Evolutionary conservation across 2,113 vertebrate genomes (phyloP).

Genomic region (Aptenodytes patagonicus): DNA sequence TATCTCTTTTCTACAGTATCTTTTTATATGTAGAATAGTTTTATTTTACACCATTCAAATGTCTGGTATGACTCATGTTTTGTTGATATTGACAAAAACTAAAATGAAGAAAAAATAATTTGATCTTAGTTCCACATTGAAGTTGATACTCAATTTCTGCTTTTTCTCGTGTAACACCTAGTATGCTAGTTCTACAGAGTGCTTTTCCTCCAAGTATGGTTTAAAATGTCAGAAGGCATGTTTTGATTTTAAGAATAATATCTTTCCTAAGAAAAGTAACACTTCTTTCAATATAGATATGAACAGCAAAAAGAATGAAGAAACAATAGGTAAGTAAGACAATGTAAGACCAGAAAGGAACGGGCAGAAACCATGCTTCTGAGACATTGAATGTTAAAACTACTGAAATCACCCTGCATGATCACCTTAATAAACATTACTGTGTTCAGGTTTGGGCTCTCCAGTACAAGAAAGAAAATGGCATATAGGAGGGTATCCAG

Average conservation of each 20-base stretch:
- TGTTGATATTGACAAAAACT: background rate
- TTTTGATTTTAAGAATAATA: background rate
- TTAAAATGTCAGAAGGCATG: background rate
- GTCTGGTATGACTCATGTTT: background rate
- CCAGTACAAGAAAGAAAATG: background rate
- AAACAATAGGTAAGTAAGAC: background rate
- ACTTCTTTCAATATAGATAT: background rate
- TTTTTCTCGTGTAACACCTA: background rate
- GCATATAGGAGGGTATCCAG: background rate
- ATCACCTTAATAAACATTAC: background rate
- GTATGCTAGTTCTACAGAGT: background rate
- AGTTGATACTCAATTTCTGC: background rate
- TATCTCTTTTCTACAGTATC: background rate
- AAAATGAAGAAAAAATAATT: background rate
- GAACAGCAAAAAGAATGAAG: background rate
- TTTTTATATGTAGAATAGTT: background rate
- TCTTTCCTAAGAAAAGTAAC: background rate
- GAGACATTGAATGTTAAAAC: background rate
- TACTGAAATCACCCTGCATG: background rate
- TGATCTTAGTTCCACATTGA: background rate
- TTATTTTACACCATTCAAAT: background rate
- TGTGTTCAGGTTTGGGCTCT: background rate
- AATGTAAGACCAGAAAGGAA: background rate
- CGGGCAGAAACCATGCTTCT: background rate
- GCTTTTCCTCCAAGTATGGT: background rate